A percentile compares a stretch with the other conserved stretches of the same genome.
Conservation (phyloP, 2,888 invertebrate genomes). For the Limnephilus lunatus region DNA sequence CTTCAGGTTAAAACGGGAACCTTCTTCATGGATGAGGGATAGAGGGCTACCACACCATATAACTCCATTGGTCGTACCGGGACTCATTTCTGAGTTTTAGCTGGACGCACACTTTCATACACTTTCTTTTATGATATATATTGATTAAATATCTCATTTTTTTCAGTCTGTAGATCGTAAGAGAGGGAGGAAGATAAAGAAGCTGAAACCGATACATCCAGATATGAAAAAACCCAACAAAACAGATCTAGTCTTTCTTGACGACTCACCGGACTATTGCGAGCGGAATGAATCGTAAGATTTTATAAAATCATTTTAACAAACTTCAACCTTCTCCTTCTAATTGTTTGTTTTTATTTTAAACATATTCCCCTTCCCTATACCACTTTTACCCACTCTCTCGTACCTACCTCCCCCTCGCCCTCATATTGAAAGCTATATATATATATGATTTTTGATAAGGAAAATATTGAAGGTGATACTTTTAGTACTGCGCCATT, state of each 20-base stretch:
- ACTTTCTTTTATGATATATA: neutral
- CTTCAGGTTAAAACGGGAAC: too few species aligned
- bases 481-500: neutral
- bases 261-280: conserved; percentile 95
- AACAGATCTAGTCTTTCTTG: conserved; percentile 92
- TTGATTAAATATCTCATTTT: neutral
- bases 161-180: conserved; percentile 80
- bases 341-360: too few species aligned
- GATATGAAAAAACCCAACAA: conserved; percentile 92
- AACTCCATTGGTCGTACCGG: too few species aligned
- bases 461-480: neutral
- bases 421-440: too few species aligned
- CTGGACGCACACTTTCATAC: too few species aligned
- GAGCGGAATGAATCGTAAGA: conserved; percentile 85
- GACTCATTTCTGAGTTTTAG: too few species aligned
- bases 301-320: neutral
- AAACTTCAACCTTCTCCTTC: neutral
- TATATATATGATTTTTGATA: too few species aligned
- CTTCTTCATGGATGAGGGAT: too few species aligned
- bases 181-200: conserved; percentile 81
- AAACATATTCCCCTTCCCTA: too few species aligned
- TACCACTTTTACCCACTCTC: too few species aligned
- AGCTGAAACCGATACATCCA: conserved; percentile 84
- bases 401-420: too few species aligned
- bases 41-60: too few species aligned